Evolutionary conservation across 2,113 vertebrate genomes (phyloP), one percentile per base, ranked within the genome.

Genomic region (Barbus barbus): DNA sequence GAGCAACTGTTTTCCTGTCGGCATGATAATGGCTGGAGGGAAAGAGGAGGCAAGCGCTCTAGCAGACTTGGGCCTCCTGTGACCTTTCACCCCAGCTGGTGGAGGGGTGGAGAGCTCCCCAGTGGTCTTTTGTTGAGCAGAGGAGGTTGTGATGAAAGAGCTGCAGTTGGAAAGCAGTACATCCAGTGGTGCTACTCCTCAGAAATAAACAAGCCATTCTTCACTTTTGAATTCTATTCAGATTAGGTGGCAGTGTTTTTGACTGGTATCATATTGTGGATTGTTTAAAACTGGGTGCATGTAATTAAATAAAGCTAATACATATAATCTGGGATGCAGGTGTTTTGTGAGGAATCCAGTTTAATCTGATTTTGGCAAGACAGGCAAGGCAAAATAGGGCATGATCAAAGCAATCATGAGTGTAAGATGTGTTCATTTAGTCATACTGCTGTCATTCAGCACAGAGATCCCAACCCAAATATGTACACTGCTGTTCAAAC

Each of bases 51-150:
- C 75, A 41, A 90, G 83, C 11, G 38, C 83, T 83, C 63, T 82
- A 83, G 46, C 85, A 85, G 74, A 83, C 61, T 46, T 72, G 58
- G 53, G 78, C 71, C 83, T 65, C 58, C 71, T 75, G 69, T 83
- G 85, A 90, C 82, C 90, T 89, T 80, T 87, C 74, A 88, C 83
- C 86, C 84, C 77, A 58, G 16, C 69, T 18, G 53, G 74, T 60
- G 56, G 67, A 87, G 83, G 75, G 78, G 80, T 69, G 84, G 82
- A 65, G 46, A 22, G 88, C 90, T 89, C 89, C 80, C 83, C 82
- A 81, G 88, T 71, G 81, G 77, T 87, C 88, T 90, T 93, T 93
- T 93, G 92, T 93, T 93, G 86, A 88, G 61, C 77, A 90, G 83
- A 82, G 75, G 89, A 92, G 91, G 90, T 87, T 87, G 85, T 90